Evolutionary conservation across 2,113 vertebrate genomes (phyloP), one percentile per base, ranked within the genome.

Genomic region (Ciconia boyciana): DNA sequence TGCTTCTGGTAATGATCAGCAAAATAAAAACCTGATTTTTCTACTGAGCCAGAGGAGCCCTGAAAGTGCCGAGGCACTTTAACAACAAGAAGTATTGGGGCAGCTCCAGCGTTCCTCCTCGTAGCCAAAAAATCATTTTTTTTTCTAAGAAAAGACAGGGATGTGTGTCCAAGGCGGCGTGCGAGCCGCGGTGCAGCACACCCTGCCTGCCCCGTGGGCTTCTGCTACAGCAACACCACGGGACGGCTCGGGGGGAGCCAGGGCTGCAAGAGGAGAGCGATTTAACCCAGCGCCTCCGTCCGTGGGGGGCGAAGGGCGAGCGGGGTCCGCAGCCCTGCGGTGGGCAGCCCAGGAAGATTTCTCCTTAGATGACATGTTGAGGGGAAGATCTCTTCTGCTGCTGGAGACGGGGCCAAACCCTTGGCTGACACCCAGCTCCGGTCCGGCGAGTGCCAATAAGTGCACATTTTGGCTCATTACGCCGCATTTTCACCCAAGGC

Each of bases 301-400:
- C 2, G 1, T 1, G 29, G 49, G 49, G n/a, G 36, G 10, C 1
- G 2, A 34, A 36, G 44, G 82, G 31, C 1, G 4, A 82, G 61
- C 0, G 2, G 48, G 43, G 26, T 32, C 75, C 36, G n/a, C 60
- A n/a, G 71, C 83, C 49, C 74, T 16, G 24, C 1, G 7, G 34
- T 7, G 28, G 36, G 72, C 65, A 19, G 80, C 39, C 62, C 31
- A 5, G 55, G 71, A 8, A 22, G 41, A 28, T 17, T n/a, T 46
- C 62, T 80, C 77, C 88, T 39, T 11, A 32, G 44, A 19, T 31
- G 36, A 57, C 13, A 16, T 1, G 20, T 17, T 25, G 65, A 81
- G 71, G 65, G 86, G 74, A 62, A 81, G 82, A 41, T 39, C 62
- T 46, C n/a, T 62, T 10, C 55, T 80, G 77, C 81, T 41, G 81